Evolutionary conservation across 53 echinoderm and acorn worm genomes (phyloP), one percentile per base, ranked within the genome.

Genomic region (Holothuria scabra): DNA sequence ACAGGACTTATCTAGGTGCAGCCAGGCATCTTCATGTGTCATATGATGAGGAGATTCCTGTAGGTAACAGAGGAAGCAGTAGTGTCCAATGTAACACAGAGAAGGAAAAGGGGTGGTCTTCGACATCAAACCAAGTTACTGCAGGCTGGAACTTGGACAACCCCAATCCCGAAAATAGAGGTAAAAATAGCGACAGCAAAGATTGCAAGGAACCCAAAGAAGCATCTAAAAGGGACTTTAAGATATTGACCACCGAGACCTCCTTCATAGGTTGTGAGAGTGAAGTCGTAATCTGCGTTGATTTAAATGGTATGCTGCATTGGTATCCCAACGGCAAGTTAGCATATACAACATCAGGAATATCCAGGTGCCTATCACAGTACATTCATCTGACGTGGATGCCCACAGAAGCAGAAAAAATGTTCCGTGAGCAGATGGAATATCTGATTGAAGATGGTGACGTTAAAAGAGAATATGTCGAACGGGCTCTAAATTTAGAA

Each of bases 301-400:
- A 71, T 44, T 25, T 71, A 8, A 71, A 44, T 71, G 71, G 46
- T 46, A 71, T 71, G 71, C 25, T 71, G 46, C 46, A 71, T 48
- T 44, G 71, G 44, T 71, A 46, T 24, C 44, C 22, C n/a, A 44
- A 48, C 71, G 25, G 71, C 11, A 71, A 71, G 26, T 38, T 71
- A 38, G 71, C 46, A 6, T 71, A 32, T 48, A 44, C 71, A 4
- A 71, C 71, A 3, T 71, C 46, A 14, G 71, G 46, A 19, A 71
- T 71, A 44, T 71, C 71, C 21, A 71, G 71, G 22, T 71, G 71
- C 48, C 23, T 71, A 20, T 71, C 71, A 5, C 71, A 71, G 71
- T 71, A 71, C 34, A 24, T 71, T 24, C 71, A 71, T 48, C 23
- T 71, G 32, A 71, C 71, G 10, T 71, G 71, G 71, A 44, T 46